Base-by-base conservation (phyloP, 2,113 vertebrate genomes). In the Neodontobutis hainanensis region DNA sequence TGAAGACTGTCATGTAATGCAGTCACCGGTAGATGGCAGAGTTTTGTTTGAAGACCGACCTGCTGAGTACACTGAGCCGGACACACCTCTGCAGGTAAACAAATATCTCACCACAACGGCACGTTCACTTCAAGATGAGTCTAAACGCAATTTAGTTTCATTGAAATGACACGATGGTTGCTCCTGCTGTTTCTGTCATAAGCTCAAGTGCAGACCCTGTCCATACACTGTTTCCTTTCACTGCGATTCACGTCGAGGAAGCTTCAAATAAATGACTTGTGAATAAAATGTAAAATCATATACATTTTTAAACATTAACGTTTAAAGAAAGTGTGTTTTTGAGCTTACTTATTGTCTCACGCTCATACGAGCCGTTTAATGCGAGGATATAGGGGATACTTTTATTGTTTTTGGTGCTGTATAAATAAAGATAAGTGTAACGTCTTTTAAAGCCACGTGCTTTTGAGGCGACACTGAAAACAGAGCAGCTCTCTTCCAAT, bases 11-110 rank as follows among this genome's bases (percentile, higher is more conserved):
- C 8, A 5, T 36, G 10, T 2, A 36, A 42, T 12, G 19, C 9
- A 43, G 11, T 15, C 63, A 68, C 86, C 86, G 73, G 67, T 35
- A 91, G 91, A 85, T 85, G 90, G 89, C 73, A 79, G 65, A 59
- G 80, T 80, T 88, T 68, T 72, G 73, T 68, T 70, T 74, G 61
- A 40, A 61, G 70, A 80, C 67, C 19, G 19, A 12, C 50, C 12
- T 3, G 5, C 12, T 60, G 11, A 6, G 32, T 5, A 4, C 38
- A 42, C 44, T n/a, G 8, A 44, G 11, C 1, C 43, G 14, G 15
- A 12, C 15, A 6, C 10, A 34, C 19, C 12, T 45, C 14, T 32
- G 61, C 53, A 43, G 42, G 46, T 15, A 53, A 42, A 45, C n/a
- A 52, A 34, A 47, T 2, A 36, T 5, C 49, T 11, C 38, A n/a